Conservation (phyloP, 2,888 invertebrate genomes). For the Rhagophthalmus giganteus region DNA sequence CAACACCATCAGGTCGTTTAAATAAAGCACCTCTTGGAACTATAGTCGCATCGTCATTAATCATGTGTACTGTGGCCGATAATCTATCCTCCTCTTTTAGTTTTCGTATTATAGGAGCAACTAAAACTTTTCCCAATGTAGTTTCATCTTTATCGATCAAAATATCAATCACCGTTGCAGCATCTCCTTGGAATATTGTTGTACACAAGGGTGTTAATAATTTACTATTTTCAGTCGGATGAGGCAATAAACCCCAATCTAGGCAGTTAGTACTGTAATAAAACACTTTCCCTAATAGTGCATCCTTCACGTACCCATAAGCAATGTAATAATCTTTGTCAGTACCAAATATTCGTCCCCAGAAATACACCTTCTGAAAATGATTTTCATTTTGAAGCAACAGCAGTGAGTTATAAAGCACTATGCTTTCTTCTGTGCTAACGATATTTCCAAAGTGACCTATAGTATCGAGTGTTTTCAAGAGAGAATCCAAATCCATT, state of each 20-base stretch:
- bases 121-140: conserved; percentile 57
- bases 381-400: conserved; percentile 83
- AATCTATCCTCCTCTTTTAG: conserved; percentile 81
- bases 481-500: conserved; percentile 62
- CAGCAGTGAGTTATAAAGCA: conserved; percentile 76
- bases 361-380: conserved; percentile 78
- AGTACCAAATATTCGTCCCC: conserved; percentile 81
- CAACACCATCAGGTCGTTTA: conserved; percentile 71
- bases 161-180: conserved; percentile 56
- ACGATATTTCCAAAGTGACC: conserved; percentile 70
- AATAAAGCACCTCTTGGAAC: conserved; percentile 80
- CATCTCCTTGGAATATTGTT: conserved; percentile 57
- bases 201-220: conserved; percentile 53
- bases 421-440: conserved; percentile 70
- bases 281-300: conserved; percentile 70
- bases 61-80: conserved; percentile 69
- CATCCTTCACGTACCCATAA: conserved; percentile 76
- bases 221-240: conserved; percentile 53
- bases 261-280: conserved; percentile 77
- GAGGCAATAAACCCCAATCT: conserved; percentile 68
- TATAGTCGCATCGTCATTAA: conserved; percentile 74
- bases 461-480: conserved; percentile 59
- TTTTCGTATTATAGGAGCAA: conserved; percentile 56
- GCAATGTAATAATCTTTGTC: conserved; percentile 82
- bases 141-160: conserved; percentile 61